Evolutionary conservation across 2,888 invertebrate species (phyloP), one percentile per base, ranked within the genome.

Genomic region (Mesoligia furuncula): DNA sequence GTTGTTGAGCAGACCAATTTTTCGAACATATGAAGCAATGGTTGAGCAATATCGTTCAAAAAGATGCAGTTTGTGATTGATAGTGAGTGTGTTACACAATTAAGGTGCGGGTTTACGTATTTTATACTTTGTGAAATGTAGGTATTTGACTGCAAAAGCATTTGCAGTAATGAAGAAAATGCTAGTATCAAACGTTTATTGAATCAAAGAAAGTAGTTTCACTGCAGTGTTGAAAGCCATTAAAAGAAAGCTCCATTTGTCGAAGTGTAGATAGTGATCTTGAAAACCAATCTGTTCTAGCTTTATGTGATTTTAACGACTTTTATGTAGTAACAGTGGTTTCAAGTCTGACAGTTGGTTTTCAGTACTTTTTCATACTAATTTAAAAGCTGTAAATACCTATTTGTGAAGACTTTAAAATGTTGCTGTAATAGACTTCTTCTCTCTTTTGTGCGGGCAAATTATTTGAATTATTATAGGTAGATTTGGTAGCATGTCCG

Each of bases 231-330:
- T 45, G 48, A 62, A 73, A 71, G 45, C 73, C 69, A 80, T 66
- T 80, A 68, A 57, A 81, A 74, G 68, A 85, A 85, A 84, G 85
- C 31, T 80, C 81, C 61, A 85, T 74, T 80, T 85, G 65, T 84
- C 68, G 85, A 84, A 80, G 64, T 69, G 68, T 80, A 73, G 85
- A 81, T 84, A 69, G 80, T 80, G 74, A 84, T 81, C 81, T 84
- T 84, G 75, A 84, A 80, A 84, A 84, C 68, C 85, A 84, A 84
- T 80, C 84, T 69, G 73, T 69, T 81, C 74, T 61, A 84, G 81
- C 74, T 84, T 80, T 84, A 65, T 73, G 81, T 84, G 85, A 69
- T 81, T 84, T 81, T 80, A 81, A 84, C 74, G 81, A 73, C 81
- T 73, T 62, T 67, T 61, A 59, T 72, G n/a, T 72, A 51, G 59